Percentiles rank a stretch among this genome's conserved stretches.
phyloP scores from a whole-genome alignment of 2,113 vertebrate genomes.

The Monarcha castaneiventris region DNA sequence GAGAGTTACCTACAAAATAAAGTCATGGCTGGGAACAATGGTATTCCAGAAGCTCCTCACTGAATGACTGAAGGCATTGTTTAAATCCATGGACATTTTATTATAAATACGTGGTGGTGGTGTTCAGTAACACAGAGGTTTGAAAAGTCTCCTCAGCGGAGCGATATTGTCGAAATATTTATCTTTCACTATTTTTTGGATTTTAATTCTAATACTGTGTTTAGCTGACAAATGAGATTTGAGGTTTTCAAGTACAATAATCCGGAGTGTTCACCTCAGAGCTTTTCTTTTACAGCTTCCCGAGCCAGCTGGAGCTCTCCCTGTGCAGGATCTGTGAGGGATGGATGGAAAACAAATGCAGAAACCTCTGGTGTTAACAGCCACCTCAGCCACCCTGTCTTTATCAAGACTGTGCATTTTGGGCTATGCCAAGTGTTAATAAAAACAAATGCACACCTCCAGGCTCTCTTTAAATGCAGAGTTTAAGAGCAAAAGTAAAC shows the following conservation, averaged over 20 bases:
- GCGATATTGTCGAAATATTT: not conserved
- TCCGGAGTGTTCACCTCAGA: not conserved
- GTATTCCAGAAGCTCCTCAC: constrained; percentile 56
- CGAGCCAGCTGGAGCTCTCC: not conserved
- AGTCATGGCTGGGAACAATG: constrained; percentile 43
- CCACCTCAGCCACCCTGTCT: not conserved
- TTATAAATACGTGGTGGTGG: not conserved
- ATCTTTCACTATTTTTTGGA: not conserved
- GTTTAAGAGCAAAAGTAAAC: constrained; percentile 26
- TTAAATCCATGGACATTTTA: not conserved
- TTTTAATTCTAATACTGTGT: not conserved
- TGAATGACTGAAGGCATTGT: constrained; percentile 4
- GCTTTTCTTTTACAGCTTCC: not conserved
- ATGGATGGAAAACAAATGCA: not conserved
- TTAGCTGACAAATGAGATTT: not conserved
- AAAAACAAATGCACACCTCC: not conserved
- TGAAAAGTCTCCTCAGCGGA: not conserved
- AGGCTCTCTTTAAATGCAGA: not conserved
- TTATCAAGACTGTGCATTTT: not conserved
- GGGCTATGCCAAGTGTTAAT: not conserved
- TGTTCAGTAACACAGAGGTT: not conserved
- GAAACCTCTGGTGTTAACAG: not conserved
- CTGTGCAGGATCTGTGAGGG: not conserved
- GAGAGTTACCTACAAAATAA: constrained; percentile 75
- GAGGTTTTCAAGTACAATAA: not conserved